Evolutionary conservation across 2,113 vertebrate species (phyloP).

Genomic region (Collichthys lucidus): DNA sequence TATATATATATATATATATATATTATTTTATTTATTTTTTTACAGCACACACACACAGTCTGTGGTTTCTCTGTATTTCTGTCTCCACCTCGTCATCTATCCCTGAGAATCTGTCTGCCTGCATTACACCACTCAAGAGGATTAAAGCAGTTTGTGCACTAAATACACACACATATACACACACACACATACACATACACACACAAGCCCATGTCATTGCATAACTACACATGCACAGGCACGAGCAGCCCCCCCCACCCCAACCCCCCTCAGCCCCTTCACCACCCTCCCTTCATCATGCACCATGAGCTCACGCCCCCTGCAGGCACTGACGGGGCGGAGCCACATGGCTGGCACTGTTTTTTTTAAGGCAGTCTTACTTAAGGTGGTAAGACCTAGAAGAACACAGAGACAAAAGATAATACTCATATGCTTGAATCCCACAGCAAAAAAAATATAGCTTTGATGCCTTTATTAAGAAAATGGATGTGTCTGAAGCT

Average conservation of each 20-base stretch:
- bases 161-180: conserved; percentile 28
- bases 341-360: conserved; percentile 37
- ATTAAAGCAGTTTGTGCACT: conserved; percentile 68
- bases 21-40: background rate
- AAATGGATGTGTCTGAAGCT: background rate
- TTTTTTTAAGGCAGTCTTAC: conserved; percentile 68
- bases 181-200: conserved; percentile 46
- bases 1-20: background rate
- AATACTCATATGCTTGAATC: background rate
- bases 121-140: conserved; percentile 74
- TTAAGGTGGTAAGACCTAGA: conserved; percentile 63
- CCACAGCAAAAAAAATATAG: background rate
- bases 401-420: background rate
- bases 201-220: conserved; percentile 77
- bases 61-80: conserved; percentile 43
- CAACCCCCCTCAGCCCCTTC: background rate
- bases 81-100: conserved; percentile 52
- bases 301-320: conserved; percentile 79
- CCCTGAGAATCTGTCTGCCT: conserved; percentile 69
- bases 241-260: conserved; percentile 68
- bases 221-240: conserved; percentile 87
- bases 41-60: conserved; percentile 3
- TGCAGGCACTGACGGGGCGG: conserved; percentile 75
- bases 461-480: background rate
- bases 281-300: conserved; percentile 66